phyloP scores from a whole-genome alignment of 1,140 invertebrate genomes.

The Drosophila neocordata region DNA sequence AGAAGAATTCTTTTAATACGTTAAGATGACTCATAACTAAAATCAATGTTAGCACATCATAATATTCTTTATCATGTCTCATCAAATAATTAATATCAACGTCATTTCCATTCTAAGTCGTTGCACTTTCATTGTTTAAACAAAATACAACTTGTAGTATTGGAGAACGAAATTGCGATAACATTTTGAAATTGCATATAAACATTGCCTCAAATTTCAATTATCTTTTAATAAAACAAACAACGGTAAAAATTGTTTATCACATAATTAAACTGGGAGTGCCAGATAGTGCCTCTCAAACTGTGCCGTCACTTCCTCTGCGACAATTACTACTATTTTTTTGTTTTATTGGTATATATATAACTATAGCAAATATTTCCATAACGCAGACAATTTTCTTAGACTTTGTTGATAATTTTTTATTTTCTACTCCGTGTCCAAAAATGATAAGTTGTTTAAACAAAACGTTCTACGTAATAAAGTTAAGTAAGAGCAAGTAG shows the following conservation, averaged over 20 bases:
- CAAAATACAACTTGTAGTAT: not conserved
- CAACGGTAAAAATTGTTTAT: not conserved
- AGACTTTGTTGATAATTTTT: not conserved
- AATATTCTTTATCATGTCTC: too few species aligned
- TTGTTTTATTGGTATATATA: not conserved
- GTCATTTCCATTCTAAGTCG: not conserved
- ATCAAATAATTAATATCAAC: not conserved
- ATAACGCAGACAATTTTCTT: conserved; percentile 3
- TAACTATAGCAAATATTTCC: not conserved
- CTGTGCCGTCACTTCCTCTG: not conserved
- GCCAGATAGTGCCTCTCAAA: not conserved
- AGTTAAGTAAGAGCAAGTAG: conserved; percentile 5
- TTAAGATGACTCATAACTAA: too few species aligned
- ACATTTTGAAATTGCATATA: not conserved
- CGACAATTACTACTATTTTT: not conserved
- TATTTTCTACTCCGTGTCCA: not conserved
- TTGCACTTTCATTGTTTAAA: not conserved
- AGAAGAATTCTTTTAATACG: too few species aligned
- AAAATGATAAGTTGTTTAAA: not conserved
- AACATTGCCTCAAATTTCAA: not conserved
- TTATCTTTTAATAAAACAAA: not conserved
- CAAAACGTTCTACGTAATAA: not conserved
- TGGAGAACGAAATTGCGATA: not conserved
- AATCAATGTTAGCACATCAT: too few species aligned
- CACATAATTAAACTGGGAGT: not conserved